A percentile compares a stretch with the other conserved stretches of the same genome.
These are phyloP conservation scores for Oncorhynchus masou DNA, from an alignment of 2,113 vertebrate genomes.

Conservation along the genomic window DNA sequence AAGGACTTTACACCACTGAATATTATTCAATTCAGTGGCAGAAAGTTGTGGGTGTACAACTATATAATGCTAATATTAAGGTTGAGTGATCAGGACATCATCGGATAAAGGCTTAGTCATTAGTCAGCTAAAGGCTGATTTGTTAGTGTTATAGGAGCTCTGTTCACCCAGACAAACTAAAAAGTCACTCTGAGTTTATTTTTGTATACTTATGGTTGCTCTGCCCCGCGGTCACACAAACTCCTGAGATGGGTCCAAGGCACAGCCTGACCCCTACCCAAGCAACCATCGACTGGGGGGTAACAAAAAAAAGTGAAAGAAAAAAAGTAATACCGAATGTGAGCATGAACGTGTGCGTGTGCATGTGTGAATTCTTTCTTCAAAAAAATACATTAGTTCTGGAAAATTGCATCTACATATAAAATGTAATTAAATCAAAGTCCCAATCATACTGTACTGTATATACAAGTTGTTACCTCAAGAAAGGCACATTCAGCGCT, in stretches of 20 bases:
- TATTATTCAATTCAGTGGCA: neutral
- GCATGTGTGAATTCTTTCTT: too few relatives aligned
- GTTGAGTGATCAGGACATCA: constrained; percentile 37
- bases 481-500: too few relatives aligned
- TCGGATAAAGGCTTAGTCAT: constrained; percentile 26
- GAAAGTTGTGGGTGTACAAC: neutral
- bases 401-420: too few relatives aligned
- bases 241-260: constrained; percentile 54
- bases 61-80: constrained; percentile 8
- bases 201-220: constrained; percentile 36
- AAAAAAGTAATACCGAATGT: neutral
- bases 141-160: constrained; percentile 21
- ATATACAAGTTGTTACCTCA: too few relatives aligned
- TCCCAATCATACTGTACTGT: too few relatives aligned
- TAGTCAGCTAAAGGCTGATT: constrained; percentile 29
- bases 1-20: too few relatives aligned
- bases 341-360: too few relatives aligned
- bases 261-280: constrained; percentile 17
- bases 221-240: constrained; percentile 49
- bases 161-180: constrained; percentile 30
- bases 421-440: too few relatives aligned
- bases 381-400: too few relatives aligned
- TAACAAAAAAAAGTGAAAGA: constrained; percentile 4
- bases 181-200: constrained; percentile 43
- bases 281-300: constrained; percentile 13